A percentile compares a stretch with the other conserved stretches of the same genome.
Evolutionary conservation across 2,797 vertebrate species (phyloP).

Genomic region (Pristis pectinata): DNA sequence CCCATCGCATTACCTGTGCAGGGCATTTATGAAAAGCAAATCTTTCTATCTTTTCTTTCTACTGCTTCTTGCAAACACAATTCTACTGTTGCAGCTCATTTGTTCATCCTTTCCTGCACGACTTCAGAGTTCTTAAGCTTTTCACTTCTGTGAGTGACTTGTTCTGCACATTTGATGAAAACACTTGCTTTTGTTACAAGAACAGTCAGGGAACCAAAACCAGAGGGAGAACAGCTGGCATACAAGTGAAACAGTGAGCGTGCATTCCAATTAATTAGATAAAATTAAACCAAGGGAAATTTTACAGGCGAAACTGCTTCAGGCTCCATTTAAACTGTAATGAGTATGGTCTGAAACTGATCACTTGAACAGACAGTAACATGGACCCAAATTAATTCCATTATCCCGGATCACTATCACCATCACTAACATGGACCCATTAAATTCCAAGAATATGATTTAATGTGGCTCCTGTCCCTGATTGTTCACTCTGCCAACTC

Average conservation of each 20-base stretch:
- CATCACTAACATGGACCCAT: not conserved
- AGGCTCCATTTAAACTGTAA: not conserved
- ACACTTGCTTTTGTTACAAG: not conserved
- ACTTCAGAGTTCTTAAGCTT: not conserved
- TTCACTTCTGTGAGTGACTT: not conserved
- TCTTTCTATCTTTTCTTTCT: no score
- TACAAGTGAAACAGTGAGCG: not conserved
- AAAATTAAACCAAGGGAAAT: not conserved
- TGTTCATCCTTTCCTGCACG: not conserved
- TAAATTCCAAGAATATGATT: not conserved
- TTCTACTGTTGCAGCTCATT: not conserved
- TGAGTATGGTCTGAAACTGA: not conserved
- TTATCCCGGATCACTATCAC: not conserved
- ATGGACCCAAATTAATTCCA: not conserved
- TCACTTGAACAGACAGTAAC: slow-evolving; percentile 12
- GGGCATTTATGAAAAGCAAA: no score
- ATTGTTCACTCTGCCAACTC: not conserved
- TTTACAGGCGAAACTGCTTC: not conserved
- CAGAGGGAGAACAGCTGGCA: not conserved
- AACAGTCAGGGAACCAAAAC: not conserved
- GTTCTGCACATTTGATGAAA: not conserved
- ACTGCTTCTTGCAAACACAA: not conserved
- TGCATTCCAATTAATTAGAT: not conserved
- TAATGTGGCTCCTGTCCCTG: not conserved
- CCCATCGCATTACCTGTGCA: no score